A percentile compares a stretch with the other conserved stretches of the same genome.
Evolutionary conservation across 2,113 vertebrate genomes (phyloP).

Genomic region (Phrynocephalus versicolor): DNA sequence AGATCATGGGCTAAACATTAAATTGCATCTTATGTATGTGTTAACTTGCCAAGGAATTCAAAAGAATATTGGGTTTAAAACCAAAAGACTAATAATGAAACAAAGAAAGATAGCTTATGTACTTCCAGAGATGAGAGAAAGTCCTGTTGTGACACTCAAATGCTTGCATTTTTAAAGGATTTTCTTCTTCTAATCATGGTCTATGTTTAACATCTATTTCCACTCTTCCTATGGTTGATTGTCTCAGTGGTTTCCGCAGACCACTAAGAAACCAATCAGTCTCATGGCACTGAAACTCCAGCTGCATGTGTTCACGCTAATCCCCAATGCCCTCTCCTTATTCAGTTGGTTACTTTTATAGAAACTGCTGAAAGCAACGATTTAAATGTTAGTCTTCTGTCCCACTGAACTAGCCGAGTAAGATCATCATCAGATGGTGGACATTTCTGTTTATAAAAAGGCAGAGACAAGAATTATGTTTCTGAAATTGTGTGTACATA

Average conservation of each 20-base stretch:
- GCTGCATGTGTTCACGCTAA: background rate
- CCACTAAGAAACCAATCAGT: background rate
- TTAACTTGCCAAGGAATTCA: no score
- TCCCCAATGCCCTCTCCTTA: background rate
- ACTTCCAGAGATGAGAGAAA: no score
- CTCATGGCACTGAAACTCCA: background rate
- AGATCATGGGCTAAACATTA: no score
- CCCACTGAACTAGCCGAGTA: background rate
- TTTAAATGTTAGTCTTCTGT: background rate
- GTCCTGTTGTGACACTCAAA: no score
- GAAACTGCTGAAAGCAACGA: background rate
- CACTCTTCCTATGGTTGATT: background rate
- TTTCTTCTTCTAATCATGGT: no score
- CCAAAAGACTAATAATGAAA: no score
- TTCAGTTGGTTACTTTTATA: background rate
- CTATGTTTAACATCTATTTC: no score
- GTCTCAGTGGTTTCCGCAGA: background rate
- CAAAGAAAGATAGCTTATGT: no score
- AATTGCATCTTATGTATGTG: background rate
- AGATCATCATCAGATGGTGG: background rate
- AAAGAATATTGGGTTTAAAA: no score
- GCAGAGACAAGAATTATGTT: background rate
- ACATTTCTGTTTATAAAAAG: background rate
- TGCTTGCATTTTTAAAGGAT: no score
- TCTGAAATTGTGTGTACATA: background rate